Conservation (phyloP, 1,140 invertebrate species). For the Pseudomyrmex sp. region DNA sequence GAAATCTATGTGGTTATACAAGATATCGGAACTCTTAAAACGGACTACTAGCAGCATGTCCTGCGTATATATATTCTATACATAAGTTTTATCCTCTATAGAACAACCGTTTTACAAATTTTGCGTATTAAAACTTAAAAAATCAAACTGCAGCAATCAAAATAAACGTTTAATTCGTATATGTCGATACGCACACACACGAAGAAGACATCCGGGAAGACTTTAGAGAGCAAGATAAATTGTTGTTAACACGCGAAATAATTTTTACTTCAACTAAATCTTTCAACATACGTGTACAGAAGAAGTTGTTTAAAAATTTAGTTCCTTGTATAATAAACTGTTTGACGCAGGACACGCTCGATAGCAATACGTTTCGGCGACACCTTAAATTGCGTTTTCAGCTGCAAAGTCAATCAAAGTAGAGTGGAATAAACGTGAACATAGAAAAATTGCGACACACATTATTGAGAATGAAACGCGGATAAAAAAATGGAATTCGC, state of each 20-base stretch:
- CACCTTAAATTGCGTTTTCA: slow-evolving; percentile 61
- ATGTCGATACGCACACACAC: not conserved
- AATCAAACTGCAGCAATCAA: not conserved
- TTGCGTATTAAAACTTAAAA: no score
- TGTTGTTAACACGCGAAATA: not conserved
- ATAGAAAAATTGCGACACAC: slow-evolving; percentile 39
- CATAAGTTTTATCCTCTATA: not conserved
- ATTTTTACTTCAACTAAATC: not conserved
- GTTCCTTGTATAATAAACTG: no score
- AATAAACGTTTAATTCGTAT: not conserved
- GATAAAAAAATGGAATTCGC: slow-evolving; percentile 32
- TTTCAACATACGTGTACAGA: not conserved
- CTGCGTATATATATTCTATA: not conserved
- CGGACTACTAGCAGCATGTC: slow-evolving; percentile 28
- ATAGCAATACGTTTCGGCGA: slow-evolving; percentile 35
- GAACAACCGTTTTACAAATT: not conserved
- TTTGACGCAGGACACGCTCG: not conserved
- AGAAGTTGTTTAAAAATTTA: no score
- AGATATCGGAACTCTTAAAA: slow-evolving; percentile 29
- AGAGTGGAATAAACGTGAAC: slow-evolving; percentile 38
- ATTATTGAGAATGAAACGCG: slow-evolving; percentile 22
- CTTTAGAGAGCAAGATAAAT: slow-evolving; percentile 10
- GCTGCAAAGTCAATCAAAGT: slow-evolving; percentile 76
- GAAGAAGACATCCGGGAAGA: slow-evolving; percentile 47
- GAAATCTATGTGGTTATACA: slow-evolving; percentile 70